Conservation (phyloP, 2,888 invertebrate species). For the Oscheius sp. region DNA sequence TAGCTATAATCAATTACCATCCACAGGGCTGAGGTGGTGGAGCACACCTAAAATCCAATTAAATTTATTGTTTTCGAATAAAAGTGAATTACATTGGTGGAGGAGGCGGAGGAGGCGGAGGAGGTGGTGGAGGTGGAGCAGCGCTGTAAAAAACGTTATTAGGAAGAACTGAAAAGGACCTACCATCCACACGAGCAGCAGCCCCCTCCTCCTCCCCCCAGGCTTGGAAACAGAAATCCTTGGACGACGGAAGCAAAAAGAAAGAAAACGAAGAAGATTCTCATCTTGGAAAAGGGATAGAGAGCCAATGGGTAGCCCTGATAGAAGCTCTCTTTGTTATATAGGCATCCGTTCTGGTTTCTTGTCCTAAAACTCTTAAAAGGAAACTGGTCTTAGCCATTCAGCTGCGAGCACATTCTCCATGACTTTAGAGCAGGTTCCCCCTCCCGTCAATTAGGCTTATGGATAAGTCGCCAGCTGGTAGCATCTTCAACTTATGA, state of each 20-base stretch:
- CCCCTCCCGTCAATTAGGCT: too few relatives aligned
- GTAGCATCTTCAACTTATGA: background rate
- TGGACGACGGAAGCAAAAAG: constrained; percentile 11
- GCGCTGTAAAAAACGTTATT: background rate
- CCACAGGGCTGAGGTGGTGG: too few relatives aligned
- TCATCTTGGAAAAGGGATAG: background rate
- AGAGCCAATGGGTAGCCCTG: background rate
- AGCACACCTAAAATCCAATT: background rate
- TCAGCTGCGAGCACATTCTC: background rate
- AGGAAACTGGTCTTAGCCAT: constrained; percentile 4
- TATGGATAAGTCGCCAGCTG: background rate
- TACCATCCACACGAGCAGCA: background rate
- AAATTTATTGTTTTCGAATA: too few relatives aligned
- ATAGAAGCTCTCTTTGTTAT: background rate
- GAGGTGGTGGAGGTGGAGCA: constrained; percentile 12
- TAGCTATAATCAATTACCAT: too few relatives aligned
- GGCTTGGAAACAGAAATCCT: constrained; percentile 10
- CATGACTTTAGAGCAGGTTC: background rate
- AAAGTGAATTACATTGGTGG: too few relatives aligned
- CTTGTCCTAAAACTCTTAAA: background rate
- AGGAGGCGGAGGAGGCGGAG: background rate
- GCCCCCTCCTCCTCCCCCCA: constrained; percentile 8
- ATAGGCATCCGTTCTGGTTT: background rate
- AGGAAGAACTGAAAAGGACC: background rate
- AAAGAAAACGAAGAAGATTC: constrained; percentile 8